phyloP scores from a whole-genome alignment of 2,113 vertebrate species.

The Prunella fulvescens region DNA sequence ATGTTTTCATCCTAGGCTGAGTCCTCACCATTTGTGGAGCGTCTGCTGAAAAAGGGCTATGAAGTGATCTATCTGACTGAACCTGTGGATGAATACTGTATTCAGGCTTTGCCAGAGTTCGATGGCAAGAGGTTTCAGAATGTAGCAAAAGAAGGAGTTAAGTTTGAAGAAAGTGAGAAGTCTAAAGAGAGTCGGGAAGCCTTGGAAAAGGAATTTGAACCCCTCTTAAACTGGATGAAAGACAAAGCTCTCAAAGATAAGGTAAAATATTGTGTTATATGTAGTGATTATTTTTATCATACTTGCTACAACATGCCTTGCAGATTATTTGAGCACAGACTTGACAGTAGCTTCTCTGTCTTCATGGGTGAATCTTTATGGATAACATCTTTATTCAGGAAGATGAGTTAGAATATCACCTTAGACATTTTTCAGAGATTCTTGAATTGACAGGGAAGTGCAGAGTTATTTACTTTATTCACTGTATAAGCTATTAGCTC shows the following conservation, averaged over 20 bases:
- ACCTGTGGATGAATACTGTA: slow-evolving; percentile 97
- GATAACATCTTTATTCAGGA: not conserved
- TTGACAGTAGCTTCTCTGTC: not conserved
- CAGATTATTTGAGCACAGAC: not conserved
- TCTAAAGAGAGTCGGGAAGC: slow-evolving; percentile 90
- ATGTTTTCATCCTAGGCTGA: slow-evolving; percentile 78
- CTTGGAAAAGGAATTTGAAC: slow-evolving; percentile 92
- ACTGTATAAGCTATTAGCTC: not conserved
- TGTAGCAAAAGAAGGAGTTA: slow-evolving; percentile 95
- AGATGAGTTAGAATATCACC: not conserved
- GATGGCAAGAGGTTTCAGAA: slow-evolving; percentile 98
- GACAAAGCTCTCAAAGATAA: slow-evolving; percentile 93
- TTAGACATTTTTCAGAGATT: not conserved
- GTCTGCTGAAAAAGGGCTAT: slow-evolving; percentile 95
- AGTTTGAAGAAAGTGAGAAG: slow-evolving; percentile 95
- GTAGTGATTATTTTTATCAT: not conserved
- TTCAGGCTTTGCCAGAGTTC: slow-evolving; percentile 96
- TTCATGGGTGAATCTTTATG: not conserved
- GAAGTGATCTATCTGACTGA: slow-evolving; percentile 97
- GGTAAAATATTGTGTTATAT: slow-evolving; percentile 63
- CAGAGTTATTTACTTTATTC: not conserved
- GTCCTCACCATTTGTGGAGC: slow-evolving; percentile 95
- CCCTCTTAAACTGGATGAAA: slow-evolving; percentile 95
- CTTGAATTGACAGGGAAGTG: not conserved
- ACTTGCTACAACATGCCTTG: not conserved